Base-by-base conservation (phyloP, 2,113 vertebrate genomes). In the Anarrhichthys ocellatus region DNA sequence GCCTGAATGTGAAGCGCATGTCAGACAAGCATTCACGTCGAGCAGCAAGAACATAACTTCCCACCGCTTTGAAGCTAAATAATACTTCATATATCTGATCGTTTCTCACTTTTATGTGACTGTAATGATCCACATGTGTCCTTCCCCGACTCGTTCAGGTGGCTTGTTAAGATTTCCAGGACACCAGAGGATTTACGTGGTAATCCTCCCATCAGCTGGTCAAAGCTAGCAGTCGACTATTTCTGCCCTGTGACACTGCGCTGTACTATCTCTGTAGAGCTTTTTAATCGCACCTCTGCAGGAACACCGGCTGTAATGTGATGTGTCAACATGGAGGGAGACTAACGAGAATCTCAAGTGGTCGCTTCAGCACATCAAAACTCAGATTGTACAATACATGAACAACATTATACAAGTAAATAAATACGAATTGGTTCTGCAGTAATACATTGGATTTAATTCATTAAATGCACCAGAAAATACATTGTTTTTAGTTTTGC, bases 131-230 rank as follows among this genome's bases (percentile, higher is more conserved):
- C 22, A 15, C 46, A 70, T 6, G 73, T 68, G 52, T 5, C 64
- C 80, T 40, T 13, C 80, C 29, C 14, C 17, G 15, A 78, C 87
- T 63, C 66, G 76, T 88, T 91, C 72, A 84, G 78, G 63, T 44
- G 36, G 72, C 73, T 84, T 27, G 69, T 87, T 88, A 85, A 85
- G 83, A 82, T 89, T 92, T 91, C 88, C 87, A 85, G 89, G 91
- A 84, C 86, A 84, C 27, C 4, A 14, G n/a, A n/a, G 88, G 91
- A 89, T 92, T 92, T 87, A 69, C 82, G 13, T 0, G n/a, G 77
- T 92, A 93, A 93, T 92, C 92, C 85, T 44, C 38, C 63, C 58
- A 40, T 80, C 85, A 84, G 79, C 84, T 76, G 78, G 65, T 89
- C 78, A 76, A 17, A 34, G 83, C 81, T 46, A 10, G 46, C 66